Evolutionary conservation across 2,888 invertebrate species (phyloP), one percentile per base, ranked within the genome.

Genomic region (Cryptocephalus moraei): DNA sequence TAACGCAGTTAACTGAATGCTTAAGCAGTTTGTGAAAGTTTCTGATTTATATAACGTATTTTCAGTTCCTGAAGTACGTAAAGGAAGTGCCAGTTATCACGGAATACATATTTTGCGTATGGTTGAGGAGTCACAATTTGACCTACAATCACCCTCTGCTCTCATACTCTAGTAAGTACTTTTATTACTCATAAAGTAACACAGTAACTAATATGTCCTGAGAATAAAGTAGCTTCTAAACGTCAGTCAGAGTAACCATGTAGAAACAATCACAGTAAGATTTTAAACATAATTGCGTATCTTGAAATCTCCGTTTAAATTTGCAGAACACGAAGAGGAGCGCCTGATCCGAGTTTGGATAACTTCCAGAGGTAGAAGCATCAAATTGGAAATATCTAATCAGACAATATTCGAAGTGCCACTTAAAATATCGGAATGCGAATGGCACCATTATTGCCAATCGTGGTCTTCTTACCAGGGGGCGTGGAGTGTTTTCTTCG

Each of bases 401-500:
- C 65, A 64, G 45, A 67, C 69, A 13, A 66, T 77, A n/a, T 72
- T 79, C 31, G 70, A 64, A 40, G 62, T 73, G 6, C 65, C 69
- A 0, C 70, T 78, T 1, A 70, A 74, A 34, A 49, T 71, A 32
- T 50, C 56, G 11, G 69, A 68, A 72, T 59, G 73, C 56, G 73
- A 72, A 6, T 84, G 84, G 84, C 75, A 78, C 42, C 82, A 84
- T 61, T 63, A 83, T 12, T 84, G 84, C 54, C 69, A 81, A 52
- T 81, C 82, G 41, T 84, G 82, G 75, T 78, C 80, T 51, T 75
- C 79, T 0, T 70, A 71, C 46, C 70, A 68, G 42, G 82, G 77
- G n/a, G 74, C 75, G 8, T 82, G 81, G 77, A 77, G 75, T 32
- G 63, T 82, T 6, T 82, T 78, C 66, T 51, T 82, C 36, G 77